phyloP scores from a whole-genome alignment of 2,797 vertebrate species.

The Megalops cyprinoides region DNA sequence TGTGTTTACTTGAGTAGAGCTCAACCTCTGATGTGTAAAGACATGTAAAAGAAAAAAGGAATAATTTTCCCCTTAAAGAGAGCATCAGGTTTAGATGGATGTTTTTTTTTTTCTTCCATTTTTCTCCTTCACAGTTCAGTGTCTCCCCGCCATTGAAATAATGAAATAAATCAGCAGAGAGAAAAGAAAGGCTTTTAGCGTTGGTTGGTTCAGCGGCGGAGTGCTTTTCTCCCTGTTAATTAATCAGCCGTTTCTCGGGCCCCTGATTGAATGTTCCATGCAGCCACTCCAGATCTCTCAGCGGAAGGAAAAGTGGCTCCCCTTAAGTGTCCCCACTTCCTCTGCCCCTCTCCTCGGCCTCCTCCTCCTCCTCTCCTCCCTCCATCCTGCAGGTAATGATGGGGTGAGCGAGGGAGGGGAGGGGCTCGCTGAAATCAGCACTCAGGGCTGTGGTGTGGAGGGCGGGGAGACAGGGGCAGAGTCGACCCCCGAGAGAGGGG shows the following conservation, averaged over 20 bases:
- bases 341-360: conserved; percentile 14
- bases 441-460: no score
- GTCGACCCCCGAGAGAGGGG: conserved; percentile 10
- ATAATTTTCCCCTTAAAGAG: neutral
- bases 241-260: conserved; percentile 68
- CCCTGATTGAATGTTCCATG: conserved; percentile 52
- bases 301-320: conserved; percentile 53
- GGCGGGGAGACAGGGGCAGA: conserved; percentile 19
- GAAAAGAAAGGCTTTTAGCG: conserved; percentile 63
- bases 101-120: neutral
- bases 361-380: conserved; percentile 18
- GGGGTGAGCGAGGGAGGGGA: no score
- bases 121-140: conserved; percentile 33
- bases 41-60: neutral
- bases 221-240: conserved; percentile 66
- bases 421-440: no score
- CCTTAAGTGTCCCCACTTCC: conserved; percentile 48
- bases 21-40: neutral
- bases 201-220: conserved; percentile 66
- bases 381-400: neutral
- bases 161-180: conserved; percentile 55
- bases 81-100: neutral
- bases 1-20: neutral
- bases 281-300: conserved; percentile 47
- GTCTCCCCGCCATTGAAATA: conserved; percentile 52